Conservation (phyloP, 2,797 vertebrate genomes). For the Rhinatrema bivittatum region DNA sequence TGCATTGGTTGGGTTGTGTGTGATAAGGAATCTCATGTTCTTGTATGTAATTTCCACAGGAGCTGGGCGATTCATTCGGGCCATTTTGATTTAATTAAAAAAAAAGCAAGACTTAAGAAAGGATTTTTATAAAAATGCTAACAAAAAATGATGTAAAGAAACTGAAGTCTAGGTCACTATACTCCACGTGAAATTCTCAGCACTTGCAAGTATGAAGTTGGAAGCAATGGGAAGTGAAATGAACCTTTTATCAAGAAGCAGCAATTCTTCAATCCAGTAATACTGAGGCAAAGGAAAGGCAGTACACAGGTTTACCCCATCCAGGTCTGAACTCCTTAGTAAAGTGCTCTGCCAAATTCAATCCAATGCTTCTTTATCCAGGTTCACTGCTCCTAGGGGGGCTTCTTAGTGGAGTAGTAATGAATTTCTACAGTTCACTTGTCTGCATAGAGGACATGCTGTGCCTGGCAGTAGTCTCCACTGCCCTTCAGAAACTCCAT, state of each 20-base stretch:
- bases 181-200: constrained; percentile 69
- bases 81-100: constrained; percentile 71
- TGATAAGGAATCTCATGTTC: constrained; percentile 99
- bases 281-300: constrained; percentile 86
- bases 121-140: too few species aligned
- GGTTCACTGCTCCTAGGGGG: constrained; percentile 65
- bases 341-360: constrained; percentile 71
- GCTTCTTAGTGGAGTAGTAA: constrained; percentile 78
- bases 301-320: constrained; percentile 98
- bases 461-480: constrained; percentile 99
- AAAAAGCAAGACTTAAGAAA: constrained; percentile 24
- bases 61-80: constrained; percentile 98
- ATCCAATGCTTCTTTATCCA: constrained; percentile 66
- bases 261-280: constrained; percentile 82
- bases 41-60: constrained; percentile 99
- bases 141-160: constrained; percentile 52
- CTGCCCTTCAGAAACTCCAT: constrained; percentile 99
- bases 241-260: constrained; percentile 73
- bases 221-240: constrained; percentile 61
- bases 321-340: constrained; percentile 83
- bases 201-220: constrained; percentile 55
- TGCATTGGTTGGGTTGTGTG: constrained; percentile 97
- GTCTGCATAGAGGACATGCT: constrained; percentile 98
- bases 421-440: constrained; percentile 87
- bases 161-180: constrained; percentile 61